Evolutionary conservation across 1,140 invertebrate genomes (phyloP).

Genomic region (Drosophila santomea): DNA sequence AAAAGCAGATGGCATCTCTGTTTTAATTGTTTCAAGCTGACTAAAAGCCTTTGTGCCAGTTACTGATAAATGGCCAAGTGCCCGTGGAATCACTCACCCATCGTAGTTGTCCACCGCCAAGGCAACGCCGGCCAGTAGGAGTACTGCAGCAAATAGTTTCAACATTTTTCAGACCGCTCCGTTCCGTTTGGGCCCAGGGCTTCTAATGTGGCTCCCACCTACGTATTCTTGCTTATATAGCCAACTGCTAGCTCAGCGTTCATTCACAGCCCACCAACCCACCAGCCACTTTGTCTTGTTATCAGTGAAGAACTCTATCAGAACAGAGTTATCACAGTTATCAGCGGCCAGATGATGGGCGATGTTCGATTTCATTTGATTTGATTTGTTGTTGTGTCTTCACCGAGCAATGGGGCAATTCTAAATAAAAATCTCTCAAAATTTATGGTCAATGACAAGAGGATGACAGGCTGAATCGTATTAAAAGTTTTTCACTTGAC

Average conservation of each 20-base stretch:
- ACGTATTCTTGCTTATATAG: conserved; percentile 45
- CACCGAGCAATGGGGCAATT: conserved; percentile 35
- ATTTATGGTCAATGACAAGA: conserved; percentile 58
- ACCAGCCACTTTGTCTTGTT: conserved; percentile 7
- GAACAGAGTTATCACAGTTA: conserved; percentile 1
- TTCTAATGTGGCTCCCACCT: conserved; percentile 44
- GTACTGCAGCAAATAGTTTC: conserved; percentile 49
- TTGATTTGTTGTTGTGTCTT: conserved; percentile 37
- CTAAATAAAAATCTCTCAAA: conserved; percentile 57
- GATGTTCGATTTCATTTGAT: conserved; percentile 20
- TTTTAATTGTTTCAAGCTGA: background rate
- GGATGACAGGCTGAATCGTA: conserved; percentile 12
- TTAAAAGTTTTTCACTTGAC: conserved; percentile 7
- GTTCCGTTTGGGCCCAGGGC: conserved; percentile 50
- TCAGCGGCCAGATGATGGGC: conserved; percentile 5
- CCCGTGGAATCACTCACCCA: conserved; percentile 62
- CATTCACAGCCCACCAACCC: background rate
- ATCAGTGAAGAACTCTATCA: conserved; percentile 27
- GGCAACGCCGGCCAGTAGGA: conserved; percentile 59
- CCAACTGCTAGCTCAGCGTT: conserved; percentile 42
- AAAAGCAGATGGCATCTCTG: background rate
- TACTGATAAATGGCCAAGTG: background rate
- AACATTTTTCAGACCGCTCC: conserved; percentile 48
- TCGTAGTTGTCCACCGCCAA: conserved; percentile 58
- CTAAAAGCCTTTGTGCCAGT: background rate